Base-by-base conservation (phyloP, 1,140 invertebrate genomes). In the Ylistrum balloti region DNA sequence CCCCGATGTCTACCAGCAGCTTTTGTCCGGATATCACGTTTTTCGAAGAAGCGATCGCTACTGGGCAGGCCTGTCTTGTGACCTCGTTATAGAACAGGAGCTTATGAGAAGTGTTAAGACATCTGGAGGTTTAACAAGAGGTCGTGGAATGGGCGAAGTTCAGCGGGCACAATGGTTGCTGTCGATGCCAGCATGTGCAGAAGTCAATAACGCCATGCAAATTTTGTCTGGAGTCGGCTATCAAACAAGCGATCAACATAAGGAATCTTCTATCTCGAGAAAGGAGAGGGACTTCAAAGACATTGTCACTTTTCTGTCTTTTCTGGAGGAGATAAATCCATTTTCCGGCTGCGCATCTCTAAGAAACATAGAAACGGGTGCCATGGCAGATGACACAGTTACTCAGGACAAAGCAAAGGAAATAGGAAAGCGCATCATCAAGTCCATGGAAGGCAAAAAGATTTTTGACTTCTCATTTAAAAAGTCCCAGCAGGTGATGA, bases 21-120 rank as follows among this genome's bases (percentile, higher is more conserved):
- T 93, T 90, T 89, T 34, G 28, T 33, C 89, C 88, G 93, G 92
- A 15, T 85, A 90, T 32, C 93, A 92, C 89, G 89, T 93, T 35
- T 33, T 93, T 20, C 32, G 88, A 38, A 33, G 91, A 32, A 88
- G 45, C 34, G 91, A 96, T 87, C 95, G 96, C 92, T 95, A 94
- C 91, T 97, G 95, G 95, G 95, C 94, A 87, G 96, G 96, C 28
- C 92, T 96, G 32, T 96, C 93, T 88, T 91, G 94, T 20, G 95
- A 96, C 91, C 92, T 96, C 90, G 92, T 93, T 7, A 95, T 96
- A 20, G 94, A 95, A 90, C 93, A 95, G 45, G 89, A 90, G 0
- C 88, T 94, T 22, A 94, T 94, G 92, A 87, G 92, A 89, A 91
- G 94, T 33, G 95, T 97, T 0, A 93, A 93, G 86, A 88, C 92